These are phyloP conservation scores for Athrips mouffetella DNA, from an alignment of 2,888 invertebrate genomes.

Conservation along the genomic window DNA sequence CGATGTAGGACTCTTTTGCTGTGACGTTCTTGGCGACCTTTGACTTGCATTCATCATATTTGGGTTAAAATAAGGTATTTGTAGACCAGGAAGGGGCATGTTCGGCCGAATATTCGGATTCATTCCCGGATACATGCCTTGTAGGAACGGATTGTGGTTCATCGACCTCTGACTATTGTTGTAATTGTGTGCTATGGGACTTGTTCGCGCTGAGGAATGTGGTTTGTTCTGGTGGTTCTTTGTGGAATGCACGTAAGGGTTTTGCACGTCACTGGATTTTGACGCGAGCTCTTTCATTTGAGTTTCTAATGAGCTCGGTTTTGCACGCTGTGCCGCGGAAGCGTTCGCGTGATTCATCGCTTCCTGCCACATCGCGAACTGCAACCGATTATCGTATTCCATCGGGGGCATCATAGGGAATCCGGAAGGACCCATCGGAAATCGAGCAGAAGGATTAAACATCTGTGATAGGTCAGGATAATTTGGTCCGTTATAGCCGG, in stretches of 20 bases:
- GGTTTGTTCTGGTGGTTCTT: conserved; percentile 59
- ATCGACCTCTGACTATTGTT: conserved; percentile 52
- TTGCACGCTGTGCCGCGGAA: conserved; percentile 47
- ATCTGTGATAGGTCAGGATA: conserved; percentile 73
- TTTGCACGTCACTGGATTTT: conserved; percentile 61
- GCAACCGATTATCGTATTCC: conserved; percentile 77
- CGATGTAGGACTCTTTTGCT: conserved; percentile 67
- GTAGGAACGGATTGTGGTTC: conserved; percentile 54
- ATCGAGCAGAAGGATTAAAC: conserved; percentile 62
- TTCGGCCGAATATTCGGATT: conserved; percentile 53
- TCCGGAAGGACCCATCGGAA: conserved; percentile 56
- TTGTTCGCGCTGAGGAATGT: conserved; percentile 69
- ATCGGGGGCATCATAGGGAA: conserved; percentile 62
- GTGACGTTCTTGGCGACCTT: conserved; percentile 49
- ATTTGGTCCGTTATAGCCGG: conserved; percentile 68
- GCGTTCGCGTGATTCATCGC: conserved; percentile 77
- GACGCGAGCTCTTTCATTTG: conserved; percentile 57
- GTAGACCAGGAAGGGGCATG: conserved; percentile 57
- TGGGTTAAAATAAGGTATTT: conserved; percentile 66
- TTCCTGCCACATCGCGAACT: conserved; percentile 84
- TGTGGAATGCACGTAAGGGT: conserved; percentile 65
- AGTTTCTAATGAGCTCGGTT: conserved; percentile 36
- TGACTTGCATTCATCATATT: conserved; percentile 53
- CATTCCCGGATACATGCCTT: conserved; percentile 63
- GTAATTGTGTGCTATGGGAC: conserved; percentile 69